A percentile compares a stretch with the other conserved stretches of the same genome.
Conservation (phyloP, 1,140 invertebrate species). For the Aphidius gifuensis region DNA sequence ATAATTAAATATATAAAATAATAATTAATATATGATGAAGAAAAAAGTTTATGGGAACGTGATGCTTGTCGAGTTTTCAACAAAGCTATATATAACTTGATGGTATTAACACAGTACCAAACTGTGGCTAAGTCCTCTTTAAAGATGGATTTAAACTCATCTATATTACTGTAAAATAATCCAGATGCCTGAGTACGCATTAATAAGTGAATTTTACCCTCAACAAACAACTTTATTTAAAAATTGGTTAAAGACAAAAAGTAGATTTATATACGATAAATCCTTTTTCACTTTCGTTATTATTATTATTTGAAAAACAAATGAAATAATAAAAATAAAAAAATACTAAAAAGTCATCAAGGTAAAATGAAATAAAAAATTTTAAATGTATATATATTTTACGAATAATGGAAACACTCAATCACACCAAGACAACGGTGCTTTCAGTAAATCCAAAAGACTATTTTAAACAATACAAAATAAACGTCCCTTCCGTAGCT, state of each 20-base stretch:
- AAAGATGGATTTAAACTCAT: constrained; percentile 15
- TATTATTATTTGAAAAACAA: too few relatives aligned
- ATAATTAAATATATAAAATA: too few relatives aligned
- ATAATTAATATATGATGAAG: background rate
- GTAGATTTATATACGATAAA: background rate
- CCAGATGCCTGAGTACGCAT: constrained; percentile 26
- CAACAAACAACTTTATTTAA: constrained; percentile 13
- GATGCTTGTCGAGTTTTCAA: constrained; percentile 3
- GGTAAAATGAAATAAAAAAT: constrained; percentile 6
- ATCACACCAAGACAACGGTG: constrained; percentile 30
- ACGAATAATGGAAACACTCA: constrained; percentile 33
- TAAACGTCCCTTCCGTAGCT: constrained; percentile 26
- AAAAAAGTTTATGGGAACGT: background rate
- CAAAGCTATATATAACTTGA: constrained; percentile 2
- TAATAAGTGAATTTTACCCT: constrained; percentile 26
- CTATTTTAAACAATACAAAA: constrained; percentile 32
- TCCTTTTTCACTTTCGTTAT: too few relatives aligned
- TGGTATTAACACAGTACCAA: constrained; percentile 9
- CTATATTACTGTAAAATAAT: constrained; percentile 14
- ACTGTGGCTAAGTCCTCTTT: constrained; percentile 19
- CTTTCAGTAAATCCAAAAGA: constrained; percentile 4
- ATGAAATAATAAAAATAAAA: too few relatives aligned
- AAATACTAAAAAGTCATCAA: background rate
- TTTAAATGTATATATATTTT: constrained; percentile 1
- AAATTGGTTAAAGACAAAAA: background rate